Conservation (phyloP, 2,797 vertebrate genomes). For the Catostomus latipinnis region DNA sequence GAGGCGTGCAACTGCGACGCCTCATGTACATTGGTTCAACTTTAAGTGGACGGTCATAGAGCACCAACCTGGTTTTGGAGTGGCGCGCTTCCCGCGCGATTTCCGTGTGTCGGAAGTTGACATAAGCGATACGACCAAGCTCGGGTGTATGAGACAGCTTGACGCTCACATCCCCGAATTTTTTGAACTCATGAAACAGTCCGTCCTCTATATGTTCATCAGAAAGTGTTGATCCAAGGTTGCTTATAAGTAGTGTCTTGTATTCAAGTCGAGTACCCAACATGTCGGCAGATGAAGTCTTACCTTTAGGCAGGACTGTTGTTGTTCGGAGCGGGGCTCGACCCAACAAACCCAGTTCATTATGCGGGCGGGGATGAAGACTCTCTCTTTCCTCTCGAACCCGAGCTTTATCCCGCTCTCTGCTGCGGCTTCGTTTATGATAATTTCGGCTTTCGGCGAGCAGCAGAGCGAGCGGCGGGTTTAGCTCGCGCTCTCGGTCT, state of each 20-base stretch:
- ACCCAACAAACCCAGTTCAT: conserved; percentile 78
- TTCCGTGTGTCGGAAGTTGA: conserved; percentile 93
- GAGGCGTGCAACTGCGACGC: conserved; percentile 87
- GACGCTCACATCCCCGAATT: conserved; percentile 95
- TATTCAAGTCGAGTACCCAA: conserved; percentile 80
- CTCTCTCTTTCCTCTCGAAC: conserved; percentile 67
- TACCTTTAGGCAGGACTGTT: conserved; percentile 46
- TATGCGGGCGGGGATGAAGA: conserved; percentile 70
- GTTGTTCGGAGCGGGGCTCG: conserved; percentile 37
- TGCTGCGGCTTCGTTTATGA: conserved; percentile 80
- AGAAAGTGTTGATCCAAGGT: conserved; percentile 90
- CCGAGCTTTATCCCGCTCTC: conserved; percentile 80
- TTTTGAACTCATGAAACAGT: conserved; percentile 96
- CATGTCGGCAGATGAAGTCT: conserved; percentile 20
- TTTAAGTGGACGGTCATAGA: conserved; percentile 91
- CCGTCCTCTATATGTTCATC: conserved; percentile 95
- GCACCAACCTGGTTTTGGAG: conserved; percentile 87
- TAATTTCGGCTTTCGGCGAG: conserved; percentile 77
- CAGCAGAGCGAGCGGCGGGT: conserved; percentile 74
- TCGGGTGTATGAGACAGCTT: conserved; percentile 95
- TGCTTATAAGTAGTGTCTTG: conserved; percentile 94
- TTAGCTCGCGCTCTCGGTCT: conserved; percentile 71
- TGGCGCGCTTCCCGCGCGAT: conserved; percentile 93
- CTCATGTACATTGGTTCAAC: conserved; percentile 95
- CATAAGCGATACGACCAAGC: conserved; percentile 92